These are phyloP conservation scores for Elanoides forficatus DNA, from an alignment of 2,113 vertebrate species.

Conservation along the genomic window DNA sequence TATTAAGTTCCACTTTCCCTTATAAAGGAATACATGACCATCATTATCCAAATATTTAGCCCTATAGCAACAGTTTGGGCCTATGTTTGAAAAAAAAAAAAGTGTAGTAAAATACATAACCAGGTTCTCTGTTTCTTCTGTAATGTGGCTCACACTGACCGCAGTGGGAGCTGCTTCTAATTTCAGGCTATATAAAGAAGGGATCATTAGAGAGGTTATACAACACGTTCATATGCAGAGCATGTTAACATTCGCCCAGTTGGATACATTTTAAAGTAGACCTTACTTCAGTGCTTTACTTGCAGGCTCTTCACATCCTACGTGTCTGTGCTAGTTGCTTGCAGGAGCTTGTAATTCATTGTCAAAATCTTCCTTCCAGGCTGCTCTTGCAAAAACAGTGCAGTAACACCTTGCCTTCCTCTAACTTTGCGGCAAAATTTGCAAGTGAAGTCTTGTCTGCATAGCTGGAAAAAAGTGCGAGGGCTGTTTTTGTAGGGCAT, in stretches of 20 bases:
- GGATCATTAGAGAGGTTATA: not conserved
- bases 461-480: not conserved
- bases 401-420: slow-evolving; percentile 39
- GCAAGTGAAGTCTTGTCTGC: slow-evolving; percentile 53
- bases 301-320: not conserved
- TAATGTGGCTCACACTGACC: slow-evolving; percentile 10
- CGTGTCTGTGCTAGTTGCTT: slow-evolving; percentile 2
- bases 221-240: not conserved
- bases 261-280: slow-evolving; percentile 15
- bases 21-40: not conserved
- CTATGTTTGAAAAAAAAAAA: not conserved
- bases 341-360: slow-evolving; percentile 44
- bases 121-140: not conserved
- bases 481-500: not conserved
- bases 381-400: slow-evolving; percentile 30
- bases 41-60: not conserved
- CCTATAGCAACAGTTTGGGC: not conserved
- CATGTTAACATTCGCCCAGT: not conserved
- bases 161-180: not conserved
- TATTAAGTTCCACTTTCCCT: not conserved
- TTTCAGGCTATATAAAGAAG: slow-evolving; percentile 6
- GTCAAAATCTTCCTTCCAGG: slow-evolving; percentile 39
- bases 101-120: not conserved
- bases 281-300: not conserved
- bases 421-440: slow-evolving; percentile 5